Evolutionary conservation across 2,888 invertebrate genomes (phyloP).

Genomic region (Acleris literana): DNA sequence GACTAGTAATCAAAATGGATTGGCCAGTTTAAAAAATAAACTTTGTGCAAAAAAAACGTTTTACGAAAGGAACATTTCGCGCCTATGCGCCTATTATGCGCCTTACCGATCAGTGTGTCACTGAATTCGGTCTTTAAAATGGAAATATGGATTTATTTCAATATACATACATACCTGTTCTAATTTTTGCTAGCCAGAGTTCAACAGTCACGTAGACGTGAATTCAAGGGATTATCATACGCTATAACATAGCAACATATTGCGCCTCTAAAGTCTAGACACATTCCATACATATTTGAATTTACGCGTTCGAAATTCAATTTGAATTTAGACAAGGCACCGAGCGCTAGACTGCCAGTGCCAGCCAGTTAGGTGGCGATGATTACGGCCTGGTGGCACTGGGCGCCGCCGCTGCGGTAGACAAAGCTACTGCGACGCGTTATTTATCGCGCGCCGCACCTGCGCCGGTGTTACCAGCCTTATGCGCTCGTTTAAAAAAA

Average conservation of each 20-base stretch:
- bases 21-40: too few species aligned
- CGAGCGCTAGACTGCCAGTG: neutral
- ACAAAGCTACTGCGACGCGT: slow-evolving; percentile 12
- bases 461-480: slow-evolving; percentile 5
- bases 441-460: slow-evolving; percentile 20
- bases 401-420: slow-evolving; percentile 1
- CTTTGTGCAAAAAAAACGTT: too few species aligned
- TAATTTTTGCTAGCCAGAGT: too few species aligned
- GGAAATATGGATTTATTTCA: too few species aligned
- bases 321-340: neutral
- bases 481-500: neutral
- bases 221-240: neutral
- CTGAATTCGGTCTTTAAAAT: too few species aligned
- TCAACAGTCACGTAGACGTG: too few species aligned
- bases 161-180: too few species aligned
- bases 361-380: slow-evolving; percentile 10
- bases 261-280: neutral
- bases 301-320: neutral
- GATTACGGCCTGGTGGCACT: slow-evolving; percentile 4
- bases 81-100: too few species aligned
- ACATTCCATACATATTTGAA: slow-evolving; percentile 1
- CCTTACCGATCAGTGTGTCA: too few species aligned
- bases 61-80: too few species aligned
- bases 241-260: neutral
- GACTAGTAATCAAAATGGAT: too few species aligned